phyloP scores from a whole-genome alignment of 1,140 invertebrate species.

The Bradysia coprophila region DNA sequence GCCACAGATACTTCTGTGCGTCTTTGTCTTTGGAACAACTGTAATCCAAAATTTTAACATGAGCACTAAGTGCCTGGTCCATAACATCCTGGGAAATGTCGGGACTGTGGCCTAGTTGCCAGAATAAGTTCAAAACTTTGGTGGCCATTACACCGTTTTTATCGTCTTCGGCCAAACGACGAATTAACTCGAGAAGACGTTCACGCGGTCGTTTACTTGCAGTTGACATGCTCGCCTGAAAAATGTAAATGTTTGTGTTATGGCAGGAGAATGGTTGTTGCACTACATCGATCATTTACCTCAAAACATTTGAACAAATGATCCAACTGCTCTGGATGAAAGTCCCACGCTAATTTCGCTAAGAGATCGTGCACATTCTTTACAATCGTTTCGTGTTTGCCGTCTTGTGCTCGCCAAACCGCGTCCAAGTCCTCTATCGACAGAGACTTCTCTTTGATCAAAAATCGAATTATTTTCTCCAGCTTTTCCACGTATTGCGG shows the following conservation, averaged over 20 bases:
- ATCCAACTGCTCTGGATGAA: slow-evolving; percentile 90
- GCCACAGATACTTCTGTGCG: slow-evolving; percentile 88
- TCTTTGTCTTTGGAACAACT: slow-evolving; percentile 93
- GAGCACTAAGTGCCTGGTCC: slow-evolving; percentile 87
- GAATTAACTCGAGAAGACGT: slow-evolving; percentile 85
- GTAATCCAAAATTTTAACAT: slow-evolving; percentile 96
- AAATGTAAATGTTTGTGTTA: no score
- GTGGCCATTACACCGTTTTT: slow-evolving; percentile 98
- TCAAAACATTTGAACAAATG: slow-evolving; percentile 97
- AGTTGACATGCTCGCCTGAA: slow-evolving; percentile 87
- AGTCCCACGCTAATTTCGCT: slow-evolving; percentile 95
- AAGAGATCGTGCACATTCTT: slow-evolving; percentile 94
- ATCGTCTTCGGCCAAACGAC: slow-evolving; percentile 90
- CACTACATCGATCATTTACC: slow-evolving; percentile 32
- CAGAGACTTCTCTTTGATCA: slow-evolving; percentile 87
- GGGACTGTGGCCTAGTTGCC: slow-evolving; percentile 91
- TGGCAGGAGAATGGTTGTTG: background rate
- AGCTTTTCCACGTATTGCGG: slow-evolving; percentile 96
- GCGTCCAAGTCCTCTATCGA: slow-evolving; percentile 83
- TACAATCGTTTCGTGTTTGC: slow-evolving; percentile 89
- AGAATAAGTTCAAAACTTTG: slow-evolving; percentile 92
- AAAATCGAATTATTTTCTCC: slow-evolving; percentile 92
- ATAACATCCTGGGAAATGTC: slow-evolving; percentile 95
- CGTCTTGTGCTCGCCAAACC: slow-evolving; percentile 89
- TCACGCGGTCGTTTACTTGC: slow-evolving; percentile 93